Conservation (phyloP, 2,113 vertebrate species). For the Sprattus sprattus region DNA sequence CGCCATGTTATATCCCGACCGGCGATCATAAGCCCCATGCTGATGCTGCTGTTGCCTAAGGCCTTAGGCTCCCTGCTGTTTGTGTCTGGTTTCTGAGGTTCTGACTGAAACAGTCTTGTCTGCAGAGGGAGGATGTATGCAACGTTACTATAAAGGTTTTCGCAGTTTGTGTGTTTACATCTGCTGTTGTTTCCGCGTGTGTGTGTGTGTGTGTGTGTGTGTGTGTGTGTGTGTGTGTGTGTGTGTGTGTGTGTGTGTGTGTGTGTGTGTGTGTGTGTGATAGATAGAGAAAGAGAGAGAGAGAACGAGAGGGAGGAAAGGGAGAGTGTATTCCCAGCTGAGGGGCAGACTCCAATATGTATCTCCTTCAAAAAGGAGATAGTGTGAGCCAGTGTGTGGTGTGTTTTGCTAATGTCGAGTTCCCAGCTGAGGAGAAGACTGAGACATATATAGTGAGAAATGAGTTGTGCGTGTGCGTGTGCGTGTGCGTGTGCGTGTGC, state of each 20-base stretch:
- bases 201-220: constrained; percentile 28
- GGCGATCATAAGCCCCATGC: not conserved
- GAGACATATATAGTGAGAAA: not conserved
- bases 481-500: too few species aligned
- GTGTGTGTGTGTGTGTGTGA: too few species aligned
- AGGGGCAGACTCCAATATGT: too few species aligned
- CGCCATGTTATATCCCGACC: not conserved
- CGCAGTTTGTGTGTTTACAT: not conserved
- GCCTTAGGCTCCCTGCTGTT: not conserved
- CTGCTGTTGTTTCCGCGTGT: not conserved
- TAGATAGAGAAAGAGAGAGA: too few species aligned
- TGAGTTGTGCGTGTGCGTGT: too few species aligned
- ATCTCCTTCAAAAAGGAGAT: too few species aligned
- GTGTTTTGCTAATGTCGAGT: not conserved
- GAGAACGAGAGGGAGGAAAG: too few species aligned
- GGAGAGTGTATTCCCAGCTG: too few species aligned
- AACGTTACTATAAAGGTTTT: not conserved
- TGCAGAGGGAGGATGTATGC: not conserved
- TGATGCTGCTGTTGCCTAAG: too few species aligned
- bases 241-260: not conserved
- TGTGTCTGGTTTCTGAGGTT: not conserved
- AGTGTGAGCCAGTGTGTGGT: too few species aligned
- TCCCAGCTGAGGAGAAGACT: not conserved
- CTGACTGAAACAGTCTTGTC: not conserved
- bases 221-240: not conserved